Evolutionary conservation across 2,888 invertebrate species (phyloP).

Genomic region (Odontomyia ornata): DNA sequence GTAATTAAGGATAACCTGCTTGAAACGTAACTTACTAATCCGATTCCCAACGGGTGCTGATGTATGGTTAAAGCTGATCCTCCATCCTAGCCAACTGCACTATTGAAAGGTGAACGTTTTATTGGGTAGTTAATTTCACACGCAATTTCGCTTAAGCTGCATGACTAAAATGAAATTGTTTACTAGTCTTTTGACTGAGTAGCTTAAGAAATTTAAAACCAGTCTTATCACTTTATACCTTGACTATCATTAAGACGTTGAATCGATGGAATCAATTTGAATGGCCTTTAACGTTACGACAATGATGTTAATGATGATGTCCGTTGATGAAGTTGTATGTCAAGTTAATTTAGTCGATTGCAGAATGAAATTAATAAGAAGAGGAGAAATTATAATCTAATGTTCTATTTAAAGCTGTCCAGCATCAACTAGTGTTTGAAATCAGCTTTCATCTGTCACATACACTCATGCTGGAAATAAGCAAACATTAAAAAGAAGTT

Average conservation of each 20-base stretch:
- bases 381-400: no score
- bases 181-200: slow-evolving; percentile 15
- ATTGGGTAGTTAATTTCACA: slow-evolving; percentile 22
- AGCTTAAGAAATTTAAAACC: neutral
- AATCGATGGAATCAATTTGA: neutral
- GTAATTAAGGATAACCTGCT: neutral
- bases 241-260: slow-evolving; percentile 1
- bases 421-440: no score
- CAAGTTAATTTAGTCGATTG: neutral
- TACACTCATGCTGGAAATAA: no score
- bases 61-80: neutral
- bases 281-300: neutral
- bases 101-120: slow-evolving; percentile 14
- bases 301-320: neutral
- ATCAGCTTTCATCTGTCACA: no score
- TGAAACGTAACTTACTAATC: neutral
- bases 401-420: no score
- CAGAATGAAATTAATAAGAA: no score
- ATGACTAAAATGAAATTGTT: slow-evolving; percentile 18
- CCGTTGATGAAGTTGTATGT: no score
- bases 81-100: neutral
- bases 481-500: no score
- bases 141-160: slow-evolving; percentile 18
- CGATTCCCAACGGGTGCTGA: no score
- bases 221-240: neutral